Base-by-base conservation (phyloP, 1,140 invertebrate genomes). In the Trichonephila inaurata region DNA sequence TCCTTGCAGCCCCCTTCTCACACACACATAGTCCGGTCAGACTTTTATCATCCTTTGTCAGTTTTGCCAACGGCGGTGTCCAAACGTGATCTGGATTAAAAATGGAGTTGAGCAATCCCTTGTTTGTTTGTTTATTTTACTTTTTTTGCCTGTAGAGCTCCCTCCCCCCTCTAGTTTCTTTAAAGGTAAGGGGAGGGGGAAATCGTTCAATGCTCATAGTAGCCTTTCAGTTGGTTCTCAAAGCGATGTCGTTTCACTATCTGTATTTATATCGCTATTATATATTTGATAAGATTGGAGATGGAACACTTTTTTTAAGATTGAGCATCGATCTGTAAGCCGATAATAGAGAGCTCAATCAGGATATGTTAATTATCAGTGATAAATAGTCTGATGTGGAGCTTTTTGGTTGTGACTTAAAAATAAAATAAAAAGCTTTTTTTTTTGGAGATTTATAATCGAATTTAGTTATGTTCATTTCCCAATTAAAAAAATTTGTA, bases 1-100 rank as follows among this genome's bases (percentile, higher is more conserved):
- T 51, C 51, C 51, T 51, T 51, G 51, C 51, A 51, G 66, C 66
- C 66, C 86, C 51, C 66, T 40, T 40, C 89, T n/a, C 89, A 44
- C 28, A 86, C 83, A 64, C 89, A 64, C 28, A 86, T 61, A 64
- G 91, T 92, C 86, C 92, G 85, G 92, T 72, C 66, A 89, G 92
- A 93, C 86, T 93, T 93, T 93, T 93, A 93, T 93, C 92, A 93
- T 93, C 89, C 92, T 93, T 88, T 89, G 92, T 89, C 86, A 93
- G 92, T 93, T 93, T 93, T 93, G 92, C 92, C 86, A 14, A 60
- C 81, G 86, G 92, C 92, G 40, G 85, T 69, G 62, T 81, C 86
- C 28, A 28, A 28, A 93, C 92, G 92, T 93, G 92, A 93, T 86
- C 92, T 93, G 92, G 92, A 89, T 93, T 88, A 85, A 44, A 28